A percentile compares a stretch with the other conserved stretches of the same genome.
These are phyloP conservation scores for Chamaetylas fuelleborni DNA, from an alignment of 2,113 vertebrate species.

Conservation along the genomic window DNA sequence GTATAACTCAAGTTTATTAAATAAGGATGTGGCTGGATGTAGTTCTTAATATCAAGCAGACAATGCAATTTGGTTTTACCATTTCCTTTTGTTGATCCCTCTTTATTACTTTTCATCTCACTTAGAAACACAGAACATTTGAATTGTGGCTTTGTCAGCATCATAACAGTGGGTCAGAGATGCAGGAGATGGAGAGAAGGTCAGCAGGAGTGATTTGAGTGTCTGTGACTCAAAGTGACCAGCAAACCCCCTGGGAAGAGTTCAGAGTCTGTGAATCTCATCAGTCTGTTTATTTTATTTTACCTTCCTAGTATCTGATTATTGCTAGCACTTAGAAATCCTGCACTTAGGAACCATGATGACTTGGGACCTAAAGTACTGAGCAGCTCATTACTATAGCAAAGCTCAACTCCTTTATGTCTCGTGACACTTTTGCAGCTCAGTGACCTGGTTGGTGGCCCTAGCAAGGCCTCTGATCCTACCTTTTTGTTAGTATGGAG, in stretches of 20 bases:
- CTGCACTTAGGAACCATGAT: not conserved
- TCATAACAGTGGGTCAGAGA: not conserved
- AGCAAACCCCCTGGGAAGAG: not conserved
- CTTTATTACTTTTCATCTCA: slow-evolving; percentile 38
- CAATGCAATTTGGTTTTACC: slow-evolving; percentile 45
- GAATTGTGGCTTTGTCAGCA: not conserved
- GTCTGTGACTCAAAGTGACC: not conserved
- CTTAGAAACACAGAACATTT: not conserved
- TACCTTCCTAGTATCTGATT: not conserved
- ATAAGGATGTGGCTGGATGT: slow-evolving; percentile 10
- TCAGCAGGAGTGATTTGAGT: not conserved
- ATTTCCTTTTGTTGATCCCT: slow-evolving; percentile 34
- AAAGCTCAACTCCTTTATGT: not conserved
- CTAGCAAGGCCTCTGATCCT: slow-evolving; percentile 33
- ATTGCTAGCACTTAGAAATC: not conserved
- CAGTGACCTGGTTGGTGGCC: not conserved
- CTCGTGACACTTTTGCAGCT: not conserved
- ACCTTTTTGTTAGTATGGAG: slow-evolving; percentile 39
- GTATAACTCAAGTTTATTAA: slow-evolving; percentile 41
- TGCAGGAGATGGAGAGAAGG: not conserved
- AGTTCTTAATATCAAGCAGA: slow-evolving; percentile 37
- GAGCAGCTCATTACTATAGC: not conserved
- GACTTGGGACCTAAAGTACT: not conserved
- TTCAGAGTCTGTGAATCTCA: not conserved
- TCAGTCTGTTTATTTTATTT: slow-evolving; percentile 15